These are phyloP conservation scores for Brachionus plicatilis DNA, from an alignment of 1,140 invertebrate species.

Conservation along the genomic window DNA sequence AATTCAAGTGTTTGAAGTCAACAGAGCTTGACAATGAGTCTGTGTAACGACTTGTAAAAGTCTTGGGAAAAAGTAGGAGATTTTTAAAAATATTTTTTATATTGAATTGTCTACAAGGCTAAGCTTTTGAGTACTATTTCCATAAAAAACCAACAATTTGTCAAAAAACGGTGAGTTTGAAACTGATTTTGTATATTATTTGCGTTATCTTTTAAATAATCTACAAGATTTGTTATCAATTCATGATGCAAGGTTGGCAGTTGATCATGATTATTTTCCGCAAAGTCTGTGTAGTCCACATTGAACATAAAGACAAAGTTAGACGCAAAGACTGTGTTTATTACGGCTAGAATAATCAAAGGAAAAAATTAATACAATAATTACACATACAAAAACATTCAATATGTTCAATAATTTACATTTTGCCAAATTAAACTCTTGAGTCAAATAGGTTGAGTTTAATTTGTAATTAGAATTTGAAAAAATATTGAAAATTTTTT, in stretches of 20 bases:
- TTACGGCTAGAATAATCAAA: too few relatives aligned
- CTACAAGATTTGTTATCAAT: constrained; percentile 66
- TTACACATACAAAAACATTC: too few relatives aligned
- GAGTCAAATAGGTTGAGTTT: too few relatives aligned
- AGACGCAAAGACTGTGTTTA: too few relatives aligned
- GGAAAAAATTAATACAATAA: too few relatives aligned
- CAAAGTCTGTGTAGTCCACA: constrained; percentile 27
- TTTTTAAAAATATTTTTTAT: constrained; percentile 70
- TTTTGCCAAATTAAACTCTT: too few relatives aligned
- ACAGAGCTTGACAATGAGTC: constrained; percentile 46
- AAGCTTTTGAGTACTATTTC: constrained; percentile 82
- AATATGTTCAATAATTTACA: too few relatives aligned
- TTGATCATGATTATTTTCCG: neutral
- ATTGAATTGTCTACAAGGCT: constrained; percentile 77
- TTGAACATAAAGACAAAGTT: too few relatives aligned
- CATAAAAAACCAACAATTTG: constrained; percentile 81
- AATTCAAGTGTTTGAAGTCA: constrained; percentile 44
- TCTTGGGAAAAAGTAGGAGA: neutral
- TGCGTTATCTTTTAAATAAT: constrained; percentile 65
- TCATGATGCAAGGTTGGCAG: constrained; percentile 72
- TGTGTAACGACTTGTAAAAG: constrained; percentile 35
- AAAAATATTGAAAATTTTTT: too few relatives aligned
- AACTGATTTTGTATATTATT: constrained; percentile 74
- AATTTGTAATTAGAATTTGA: too few relatives aligned
- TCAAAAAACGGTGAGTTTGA: constrained; percentile 77